phyloP scores from a whole-genome alignment of 2,113 vertebrate genomes.

The Lycaon pictus region DNA sequence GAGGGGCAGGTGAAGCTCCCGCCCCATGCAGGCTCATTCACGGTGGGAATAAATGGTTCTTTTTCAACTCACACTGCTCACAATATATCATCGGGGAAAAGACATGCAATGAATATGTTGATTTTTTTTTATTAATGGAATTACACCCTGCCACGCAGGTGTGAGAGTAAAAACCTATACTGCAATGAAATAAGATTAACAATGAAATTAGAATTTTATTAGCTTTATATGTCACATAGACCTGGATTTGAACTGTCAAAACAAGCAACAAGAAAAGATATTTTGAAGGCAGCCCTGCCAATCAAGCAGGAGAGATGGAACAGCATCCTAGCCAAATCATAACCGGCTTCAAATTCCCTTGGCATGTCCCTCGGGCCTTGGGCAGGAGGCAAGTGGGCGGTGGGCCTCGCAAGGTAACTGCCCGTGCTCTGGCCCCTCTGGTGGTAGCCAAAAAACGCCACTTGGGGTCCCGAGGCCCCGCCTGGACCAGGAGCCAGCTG shows the following conservation, averaged over 20 bases:
- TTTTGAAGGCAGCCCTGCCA: slow-evolving; percentile 77
- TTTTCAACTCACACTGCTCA: slow-evolving; percentile 94
- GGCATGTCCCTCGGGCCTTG: slow-evolving; percentile 62
- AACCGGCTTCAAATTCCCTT: slow-evolving; percentile 69
- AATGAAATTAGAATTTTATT: slow-evolving; percentile 91
- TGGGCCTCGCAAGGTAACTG: not conserved
- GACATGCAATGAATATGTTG: slow-evolving; percentile 98
- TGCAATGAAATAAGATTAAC: slow-evolving; percentile 90
- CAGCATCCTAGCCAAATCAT: slow-evolving; percentile 70
- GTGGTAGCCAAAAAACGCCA: not conserved
- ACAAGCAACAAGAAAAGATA: slow-evolving; percentile 85
- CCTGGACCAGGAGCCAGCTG: not conserved
- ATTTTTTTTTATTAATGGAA: slow-evolving; percentile 97
- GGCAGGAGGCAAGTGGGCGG: not conserved
- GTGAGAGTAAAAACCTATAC: slow-evolving; percentile 90
- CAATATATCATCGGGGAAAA: slow-evolving; percentile 96
- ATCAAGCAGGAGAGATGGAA: slow-evolving; percentile 76
- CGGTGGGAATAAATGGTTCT: slow-evolving; percentile 94
- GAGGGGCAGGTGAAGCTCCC: slow-evolving; percentile 99
- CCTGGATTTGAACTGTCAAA: slow-evolving; percentile 90
- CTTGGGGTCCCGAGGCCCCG: rapidly evolving
- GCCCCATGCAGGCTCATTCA: slow-evolving; percentile 97
- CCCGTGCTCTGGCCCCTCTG: not conserved
- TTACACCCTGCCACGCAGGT: slow-evolving; percentile 96
- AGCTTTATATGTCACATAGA: slow-evolving; percentile 84